Evolutionary conservation across 2,888 invertebrate genomes (phyloP).

Genomic region (Nomada fucata): DNA sequence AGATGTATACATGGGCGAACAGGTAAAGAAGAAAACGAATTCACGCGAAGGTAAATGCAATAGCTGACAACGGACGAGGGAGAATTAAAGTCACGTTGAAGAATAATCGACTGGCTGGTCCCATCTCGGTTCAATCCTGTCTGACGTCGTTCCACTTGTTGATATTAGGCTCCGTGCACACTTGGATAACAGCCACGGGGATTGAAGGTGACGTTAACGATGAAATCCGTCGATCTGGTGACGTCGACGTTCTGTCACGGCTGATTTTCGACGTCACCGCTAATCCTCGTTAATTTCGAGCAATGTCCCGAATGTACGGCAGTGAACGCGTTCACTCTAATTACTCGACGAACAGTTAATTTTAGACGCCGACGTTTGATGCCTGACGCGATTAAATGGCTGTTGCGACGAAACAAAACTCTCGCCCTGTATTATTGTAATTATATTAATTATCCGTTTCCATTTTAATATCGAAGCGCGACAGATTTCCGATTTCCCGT

Average conservation of each 20-base stretch:
- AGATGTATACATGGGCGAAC: not conserved
- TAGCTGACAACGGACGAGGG: conserved; percentile 41
- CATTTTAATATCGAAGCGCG: too few species aligned
- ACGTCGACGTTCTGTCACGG: not conserved
- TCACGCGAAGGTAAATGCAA: conserved; percentile 8
- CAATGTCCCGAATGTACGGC: too few species aligned
- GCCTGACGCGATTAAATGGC: not conserved
- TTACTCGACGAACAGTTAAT: not conserved
- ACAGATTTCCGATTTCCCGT: too few species aligned
- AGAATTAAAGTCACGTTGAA: conserved; percentile 68
- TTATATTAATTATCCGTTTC: too few species aligned
- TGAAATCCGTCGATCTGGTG: not conserved
- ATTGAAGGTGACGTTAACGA: conserved; percentile 7
- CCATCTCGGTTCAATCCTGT: conserved; percentile 58
- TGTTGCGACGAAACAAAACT: too few species aligned
- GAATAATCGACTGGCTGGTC: conserved; percentile 59
- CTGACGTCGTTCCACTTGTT: conserved; percentile 72
- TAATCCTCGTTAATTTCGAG: not conserved
- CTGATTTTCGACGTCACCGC: not conserved
- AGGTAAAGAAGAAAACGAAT: not conserved
- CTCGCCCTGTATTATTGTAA: too few species aligned
- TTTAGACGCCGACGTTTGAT: not conserved
- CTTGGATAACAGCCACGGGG: not conserved
- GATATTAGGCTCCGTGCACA: conserved; percentile 66
- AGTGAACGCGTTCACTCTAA: not conserved